Base-by-base conservation (phyloP, 2,888 invertebrate genomes). In the Seira ritae region DNA sequence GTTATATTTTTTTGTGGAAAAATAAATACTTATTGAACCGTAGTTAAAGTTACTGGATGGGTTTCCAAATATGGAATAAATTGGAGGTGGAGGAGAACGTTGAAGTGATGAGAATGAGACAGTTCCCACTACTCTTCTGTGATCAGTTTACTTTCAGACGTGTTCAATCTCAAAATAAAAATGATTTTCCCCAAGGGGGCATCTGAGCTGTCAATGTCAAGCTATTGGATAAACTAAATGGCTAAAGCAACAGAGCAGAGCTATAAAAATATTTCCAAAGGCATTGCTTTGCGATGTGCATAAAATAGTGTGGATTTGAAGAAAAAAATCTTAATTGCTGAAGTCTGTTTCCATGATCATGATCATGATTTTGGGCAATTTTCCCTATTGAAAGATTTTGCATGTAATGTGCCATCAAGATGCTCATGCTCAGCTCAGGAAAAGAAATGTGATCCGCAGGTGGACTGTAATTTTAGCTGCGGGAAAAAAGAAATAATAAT, bases 401-500 rank as follows among this genome's bases (percentile, higher is more conserved):
- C n/a, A n/a, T n/a, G n/a, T n/a, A n/a, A n/a, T n/a, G n/a, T n/a
- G n/a, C n/a, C n/a, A n/a, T n/a, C 31, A 31, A 31, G 2, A 31
- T 31, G 31, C 8, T 2, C 31, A 31, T 8, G n/a, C n/a, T n/a
- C n/a, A n/a, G n/a, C n/a, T n/a, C n/a, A n/a, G n/a, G n/a, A 31
- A 31, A 31, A 31, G 31, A 31, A 55, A 55, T 55, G 55, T 17
- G 55, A 55, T n/a, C 55, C 12, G 55, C 55, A 55, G 31, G n/a
- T n/a, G n/a, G 31, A 31, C 31, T 31, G 31, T 31, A 31, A 55
- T 12, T n/a, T 55, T 8, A 55, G 15, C 55, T n/a, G 12, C 50
- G 66, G 74, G 20, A 42, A 67, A 23, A 12, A 23, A 15, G 4
- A 31, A 73, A 31, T 65, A 66, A 67, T 67, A 74, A 74, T 74